Base-by-base conservation (phyloP, 2,797 vertebrate genomes). In the Onychomys leucogaster region DNA sequence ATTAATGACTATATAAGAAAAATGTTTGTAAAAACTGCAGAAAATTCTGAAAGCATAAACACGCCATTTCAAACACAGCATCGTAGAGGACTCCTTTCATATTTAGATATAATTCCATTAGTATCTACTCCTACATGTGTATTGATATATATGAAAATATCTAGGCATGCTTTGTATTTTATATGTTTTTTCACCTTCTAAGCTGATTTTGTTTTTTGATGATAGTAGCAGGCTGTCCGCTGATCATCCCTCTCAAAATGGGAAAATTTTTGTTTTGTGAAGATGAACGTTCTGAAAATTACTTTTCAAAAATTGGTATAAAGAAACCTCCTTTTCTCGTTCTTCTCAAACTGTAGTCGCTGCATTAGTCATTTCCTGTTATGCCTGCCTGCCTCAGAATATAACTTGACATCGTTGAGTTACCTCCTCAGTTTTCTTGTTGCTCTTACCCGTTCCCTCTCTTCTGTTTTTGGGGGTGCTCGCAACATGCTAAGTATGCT, bases 141-240 rank as follows among this genome's bases (percentile, higher is more conserved):
- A 23, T 34, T 71, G 65, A 25, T 52, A 27, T 21, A 57, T 73
- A 2, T 57, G 43, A 14, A 57, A 52, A 23, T 57, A 37, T 69
- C 52, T 3, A 59, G 27, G 5, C 4, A 52, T 80, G 43, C 57
- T 89, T 96, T 82, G 82, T 69, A 84, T 90, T 96, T 81, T 81
- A 71, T 17, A 63, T 27, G 12, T 87, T 32, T 49, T 86, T 86
- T 88, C 37, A 77, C 85, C 17, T 91, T 89, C 65, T 73, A 84
- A 89, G 65, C 61, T 82, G 83, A 90, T 43, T 94, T 95, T 46
- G 90, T 69, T 71, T 96, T 82, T 89, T 77, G 92, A 52, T 46
- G 41, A 46, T 29, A 73, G 34, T 59, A 91, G 85, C 73, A 34
- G n/a, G n/a, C 17, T 92, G 2, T 34, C 67, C 2, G 3, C 37